Evolutionary conservation across 2,888 invertebrate genomes (phyloP), one percentile per base, ranked within the genome.

Genomic region (Barypeithes pellucidus): DNA sequence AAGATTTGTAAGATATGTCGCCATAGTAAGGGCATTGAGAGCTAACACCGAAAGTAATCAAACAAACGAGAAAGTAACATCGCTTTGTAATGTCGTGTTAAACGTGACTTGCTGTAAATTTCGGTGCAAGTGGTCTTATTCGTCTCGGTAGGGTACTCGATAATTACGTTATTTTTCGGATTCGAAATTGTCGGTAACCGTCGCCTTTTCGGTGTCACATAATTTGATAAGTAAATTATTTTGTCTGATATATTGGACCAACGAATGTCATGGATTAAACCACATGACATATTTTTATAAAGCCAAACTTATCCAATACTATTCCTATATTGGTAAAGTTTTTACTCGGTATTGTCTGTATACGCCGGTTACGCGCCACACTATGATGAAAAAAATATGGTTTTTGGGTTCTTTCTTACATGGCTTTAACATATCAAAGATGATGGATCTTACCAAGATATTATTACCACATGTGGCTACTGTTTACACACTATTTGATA

Each of bases 401-500:
- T 47, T 45, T 20, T 45, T 45, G 41, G 54, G 54, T 61, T 39
- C 61, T 43, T 61, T 43, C 36, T 36, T 29, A 54, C 24, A 33
- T 22, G 60, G 12, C 22, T 60, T 43, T 43, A 24, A 18, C 57
- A 59, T 67, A 62, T 54, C 52, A 62, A 50, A 59, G 73, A 67
- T 59, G 63, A 73, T 73, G 73, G 63, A 70, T 67, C 43, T 59
- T 47, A 67, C 33, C 67, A 67, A 67, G 67, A 60, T 60, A 67
- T 60, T 52, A 63, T 41, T 68, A 62, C 73, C 73, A 57, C 45
- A 54, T 36, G 18, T 62, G 69, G 69, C 73, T 39, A 65, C 36
- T 54, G 73, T 59, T 73, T 69, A 57, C 62, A 59, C 60, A 73
- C 73, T 73, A 66, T 63, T 67, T 71, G 71, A 71, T 75, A 71